Base-by-base conservation (phyloP, 2,797 vertebrate genomes). In the Channallabes apus region DNA sequence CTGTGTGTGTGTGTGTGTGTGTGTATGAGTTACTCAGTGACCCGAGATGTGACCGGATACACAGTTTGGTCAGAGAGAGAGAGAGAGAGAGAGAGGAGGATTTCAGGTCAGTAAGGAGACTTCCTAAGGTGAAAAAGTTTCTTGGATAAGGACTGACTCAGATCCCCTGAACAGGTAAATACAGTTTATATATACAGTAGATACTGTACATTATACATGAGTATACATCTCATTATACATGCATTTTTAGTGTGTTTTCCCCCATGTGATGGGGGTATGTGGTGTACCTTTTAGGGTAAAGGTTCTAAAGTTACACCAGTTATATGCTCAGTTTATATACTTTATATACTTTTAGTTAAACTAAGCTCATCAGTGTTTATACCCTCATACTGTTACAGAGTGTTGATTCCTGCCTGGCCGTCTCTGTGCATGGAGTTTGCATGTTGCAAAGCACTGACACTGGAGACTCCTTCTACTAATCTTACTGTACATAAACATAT, bases 81-180 rank as follows among this genome's bases (percentile, higher is more conserved):
- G 11, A 51, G 46, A 46, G 46, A 51, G 46, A 12, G 46, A 51
- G 46, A 51, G 46, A 18, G 20, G 18, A 61, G 20, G 17, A 22
- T 32, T 77, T 6, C 75, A 6, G 6, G 29, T 61, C 58, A 38
- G 1, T 15, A 41, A 62, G 12, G 61, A 54, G 51, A 54, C 12
- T 54, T 54, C 1, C 51, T 54, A 54, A 54, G 12, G 11, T 51
- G 46, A 51, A 51, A 4, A 24, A 35, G 29, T 35, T 62, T 62
- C 77, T n/a, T 38, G 7, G 1, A 12, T 62, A 38, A 61, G 11
- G 58, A 77, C 5, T 22, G 54, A n/a, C 3, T 61, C 35, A 9
- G 46, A 75, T 17, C 15, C 15, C 8, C 24, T 80, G 77, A 27
- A 18, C 77, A 80, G 77, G 77, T 80, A 64, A 80, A 64, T 62